phyloP scores from a whole-genome alignment of 2,888 invertebrate species.

The Tholera decimalis region DNA sequence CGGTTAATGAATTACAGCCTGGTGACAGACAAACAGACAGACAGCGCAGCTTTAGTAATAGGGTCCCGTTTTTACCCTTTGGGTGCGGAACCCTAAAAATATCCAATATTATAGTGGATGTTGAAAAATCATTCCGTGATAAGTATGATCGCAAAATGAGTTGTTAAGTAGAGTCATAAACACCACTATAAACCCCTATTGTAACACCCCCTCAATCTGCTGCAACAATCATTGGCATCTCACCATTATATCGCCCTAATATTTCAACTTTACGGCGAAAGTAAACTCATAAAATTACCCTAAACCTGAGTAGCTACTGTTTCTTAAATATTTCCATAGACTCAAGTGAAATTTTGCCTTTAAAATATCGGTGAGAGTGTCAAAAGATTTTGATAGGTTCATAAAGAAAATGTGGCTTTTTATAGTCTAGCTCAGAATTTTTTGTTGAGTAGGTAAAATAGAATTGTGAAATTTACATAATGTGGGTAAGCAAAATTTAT shows the following conservation, averaged over 20 bases:
- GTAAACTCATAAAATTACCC: constrained; percentile 48
- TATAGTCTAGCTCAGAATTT: constrained; percentile 31
- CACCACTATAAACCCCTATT: constrained; percentile 11
- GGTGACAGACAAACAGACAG: too few species aligned
- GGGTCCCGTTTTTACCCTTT: too few species aligned
- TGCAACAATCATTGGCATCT: constrained; percentile 38
- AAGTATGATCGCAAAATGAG: constrained; percentile 15
- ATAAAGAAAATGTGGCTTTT: constrained; percentile 22
- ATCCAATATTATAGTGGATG: too few species aligned
- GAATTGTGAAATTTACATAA: constrained; percentile 5
- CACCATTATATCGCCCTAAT: constrained; percentile 28
- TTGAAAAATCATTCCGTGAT: background rate
- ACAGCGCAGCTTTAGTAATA: too few species aligned
- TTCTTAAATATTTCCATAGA: constrained; percentile 29
- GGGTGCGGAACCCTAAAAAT: too few species aligned
- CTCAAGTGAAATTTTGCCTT: constrained; percentile 16
- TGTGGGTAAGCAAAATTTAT: background rate
- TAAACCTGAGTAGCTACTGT: constrained; percentile 8
- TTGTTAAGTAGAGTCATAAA: constrained; percentile 33
- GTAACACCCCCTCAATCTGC: constrained; percentile 21
- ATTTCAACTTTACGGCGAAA: constrained; percentile 55
- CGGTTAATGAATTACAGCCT: too few species aligned
- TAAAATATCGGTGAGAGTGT: constrained; percentile 19
- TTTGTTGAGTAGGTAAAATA: constrained; percentile 11
- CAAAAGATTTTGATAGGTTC: constrained; percentile 35